phyloP scores from a whole-genome alignment of 2,113 vertebrate species.

The Formicarius rufipectus region DNA sequence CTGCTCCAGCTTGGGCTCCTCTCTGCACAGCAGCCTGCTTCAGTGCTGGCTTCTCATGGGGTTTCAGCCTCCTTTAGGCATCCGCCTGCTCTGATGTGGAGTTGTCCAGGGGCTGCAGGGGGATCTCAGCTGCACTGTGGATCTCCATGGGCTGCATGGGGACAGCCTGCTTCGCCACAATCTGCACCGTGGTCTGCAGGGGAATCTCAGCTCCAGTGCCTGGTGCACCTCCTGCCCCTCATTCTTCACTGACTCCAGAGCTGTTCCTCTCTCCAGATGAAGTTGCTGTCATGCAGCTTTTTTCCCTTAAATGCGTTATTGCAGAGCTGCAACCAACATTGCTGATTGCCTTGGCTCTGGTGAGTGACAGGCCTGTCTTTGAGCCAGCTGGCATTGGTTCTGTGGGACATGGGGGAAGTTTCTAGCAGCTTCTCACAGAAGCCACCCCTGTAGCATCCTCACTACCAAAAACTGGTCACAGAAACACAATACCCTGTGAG shows the following conservation, averaged over 20 bases:
- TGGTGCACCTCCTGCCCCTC: not conserved
- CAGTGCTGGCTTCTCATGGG: fast-evolving
- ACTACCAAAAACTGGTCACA: not conserved
- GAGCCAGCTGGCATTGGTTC: not conserved
- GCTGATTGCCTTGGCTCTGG: not conserved
- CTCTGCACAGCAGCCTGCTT: not conserved
- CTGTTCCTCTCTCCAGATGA: not conserved
- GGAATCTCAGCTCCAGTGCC: not conserved
- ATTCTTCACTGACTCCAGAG: not conserved
- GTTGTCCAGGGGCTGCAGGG: not conserved
- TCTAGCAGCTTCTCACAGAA: not conserved
- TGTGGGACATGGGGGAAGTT: not conserved
- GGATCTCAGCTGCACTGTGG: not conserved
- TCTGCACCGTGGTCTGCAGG: not conserved
- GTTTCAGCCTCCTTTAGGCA: not conserved
- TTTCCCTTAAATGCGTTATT: not conserved
- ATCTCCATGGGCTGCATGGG: not conserved
- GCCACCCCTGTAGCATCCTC: not conserved
- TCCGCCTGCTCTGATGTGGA: not conserved
- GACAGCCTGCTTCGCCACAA: no score
- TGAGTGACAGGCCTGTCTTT: not conserved
- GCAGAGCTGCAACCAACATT: not conserved
- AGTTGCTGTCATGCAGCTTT: not conserved
- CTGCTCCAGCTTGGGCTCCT: not conserved
- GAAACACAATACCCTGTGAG: not conserved